Evolutionary conservation across 2,797 vertebrate genomes (phyloP).

Genomic region (Centropyge bicolor): DNA sequence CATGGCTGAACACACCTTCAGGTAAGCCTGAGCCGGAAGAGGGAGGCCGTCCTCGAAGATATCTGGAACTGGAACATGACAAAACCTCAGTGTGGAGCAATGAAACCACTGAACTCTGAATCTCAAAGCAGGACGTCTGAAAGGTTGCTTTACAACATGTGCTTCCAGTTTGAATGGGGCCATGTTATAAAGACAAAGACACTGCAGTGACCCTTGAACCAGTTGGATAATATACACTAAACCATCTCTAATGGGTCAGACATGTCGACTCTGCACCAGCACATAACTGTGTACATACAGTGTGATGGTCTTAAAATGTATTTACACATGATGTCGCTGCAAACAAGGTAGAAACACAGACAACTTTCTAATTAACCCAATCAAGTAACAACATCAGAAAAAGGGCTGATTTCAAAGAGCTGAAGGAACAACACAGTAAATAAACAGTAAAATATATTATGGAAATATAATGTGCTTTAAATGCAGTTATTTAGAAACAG

Average conservation of each 20-base stretch:
- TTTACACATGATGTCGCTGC: background rate
- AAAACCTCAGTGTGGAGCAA: background rate
- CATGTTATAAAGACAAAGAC: no score
- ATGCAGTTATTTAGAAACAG: no score
- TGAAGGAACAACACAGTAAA: no score
- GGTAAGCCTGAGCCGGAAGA: conserved; percentile 85
- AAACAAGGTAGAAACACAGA: background rate
- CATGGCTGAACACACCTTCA: conserved; percentile 84
- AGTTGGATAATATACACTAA: no score
- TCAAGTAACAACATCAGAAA: no score
- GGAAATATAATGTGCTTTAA: no score
- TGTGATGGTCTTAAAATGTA: background rate
- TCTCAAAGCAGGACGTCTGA: background rate
- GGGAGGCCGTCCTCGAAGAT: conserved; percentile 86
- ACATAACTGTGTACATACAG: background rate
- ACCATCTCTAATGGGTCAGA: background rate
- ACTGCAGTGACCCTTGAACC: no score
- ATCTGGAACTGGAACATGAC: conserved; percentile 73
- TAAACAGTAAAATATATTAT: no score
- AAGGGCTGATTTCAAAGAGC: no score
- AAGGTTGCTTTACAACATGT: background rate
- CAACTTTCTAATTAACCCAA: background rate
- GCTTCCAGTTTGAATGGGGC: no score
- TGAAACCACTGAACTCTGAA: background rate
- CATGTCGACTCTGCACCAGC: background rate